Base-by-base conservation (phyloP, 2,888 invertebrate species). In the Timema podura region DNA sequence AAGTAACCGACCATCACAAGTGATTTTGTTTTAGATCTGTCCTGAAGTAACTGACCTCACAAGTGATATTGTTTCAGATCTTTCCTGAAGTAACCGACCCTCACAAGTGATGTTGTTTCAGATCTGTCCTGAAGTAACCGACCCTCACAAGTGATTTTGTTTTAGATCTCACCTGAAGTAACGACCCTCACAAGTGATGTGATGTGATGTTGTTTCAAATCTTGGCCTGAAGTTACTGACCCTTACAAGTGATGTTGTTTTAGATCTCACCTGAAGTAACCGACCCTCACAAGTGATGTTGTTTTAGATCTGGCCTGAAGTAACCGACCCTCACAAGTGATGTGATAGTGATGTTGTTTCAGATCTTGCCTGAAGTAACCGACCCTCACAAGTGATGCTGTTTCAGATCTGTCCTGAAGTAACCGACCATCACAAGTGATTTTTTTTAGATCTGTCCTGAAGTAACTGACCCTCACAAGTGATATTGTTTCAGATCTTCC, bases 151-250 rank as follows among this genome's bases (percentile, higher is more conserved):
- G 81, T 97, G n/a, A n/a, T n/a, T n/a, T n/a, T n/a, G n/a, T 81
- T 83, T 65, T 75, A 92, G 88, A 88, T 88, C 73, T 98, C 98
- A 98, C 88, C 92, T 6, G 96, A 96, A 82, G 90, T 87, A 73
- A 98, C 98, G 95, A 98, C 81, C 95, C 98, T 15, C 82, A 89
- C 65, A 99, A 98, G 81, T 97, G n/a, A n/a, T n/a, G n/a, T n/a
- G n/a, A n/a, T n/a, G n/a, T n/a, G n/a, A n/a, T n/a, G n/a, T n/a
- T n/a, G n/a, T 81, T 83, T 65, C 76, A 92, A 88, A 88, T 88
- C 73, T n/a, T 98, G 98, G 98, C 88, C 92, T 6, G 96, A 96
- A 82, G 90, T 87, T 73, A 98, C 98, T 7, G 95, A 98, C 81
- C 95, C 98, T 15, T 82, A 89, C 65, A 99, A 98, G 81, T 97